Conservation (phyloP, 2,888 invertebrate genomes). For the Cyrtodaria siliqua region DNA sequence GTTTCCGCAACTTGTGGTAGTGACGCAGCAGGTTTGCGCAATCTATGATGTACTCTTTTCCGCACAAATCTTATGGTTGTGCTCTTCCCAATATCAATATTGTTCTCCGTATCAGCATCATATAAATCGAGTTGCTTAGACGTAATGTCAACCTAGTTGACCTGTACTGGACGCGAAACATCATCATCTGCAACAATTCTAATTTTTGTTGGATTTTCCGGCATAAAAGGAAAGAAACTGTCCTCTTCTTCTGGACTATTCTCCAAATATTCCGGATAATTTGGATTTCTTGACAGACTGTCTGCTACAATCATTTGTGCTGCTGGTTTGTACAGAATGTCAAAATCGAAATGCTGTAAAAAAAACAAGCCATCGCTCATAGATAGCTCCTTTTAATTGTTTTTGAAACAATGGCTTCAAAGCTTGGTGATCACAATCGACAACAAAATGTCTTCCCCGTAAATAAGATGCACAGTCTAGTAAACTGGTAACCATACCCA, state of each 20-base stretch:
- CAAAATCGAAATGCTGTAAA: conserved; percentile 48
- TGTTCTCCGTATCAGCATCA: conserved; percentile 25
- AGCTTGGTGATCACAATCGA: conserved; percentile 56
- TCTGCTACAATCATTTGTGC: conserved; percentile 32
- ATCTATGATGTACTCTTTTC: no score
- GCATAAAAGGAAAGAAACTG: conserved; percentile 28
- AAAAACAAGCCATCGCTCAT: conserved; percentile 55
- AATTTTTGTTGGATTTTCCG: conserved; percentile 20
- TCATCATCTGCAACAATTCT: background rate
- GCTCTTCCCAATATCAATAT: background rate
- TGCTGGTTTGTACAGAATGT: conserved; percentile 46
- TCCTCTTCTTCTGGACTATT: conserved; percentile 44
- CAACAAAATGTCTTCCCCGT: conserved; percentile 40
- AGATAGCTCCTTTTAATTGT: conserved; percentile 44
- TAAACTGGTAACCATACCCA: conserved; percentile 53
- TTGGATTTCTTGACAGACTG: conserved; percentile 5
- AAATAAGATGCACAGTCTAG: conserved; percentile 51
- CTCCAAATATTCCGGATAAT: background rate
- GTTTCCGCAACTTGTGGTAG: no score
- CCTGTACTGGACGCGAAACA: background rate
- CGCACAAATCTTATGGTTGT: background rate
- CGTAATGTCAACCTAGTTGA: background rate
- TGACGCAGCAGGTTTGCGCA: no score
- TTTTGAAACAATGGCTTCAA: conserved; percentile 42
- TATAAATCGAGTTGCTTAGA: background rate